Base-by-base conservation (phyloP, 2,797 vertebrate genomes). In the Nothura maculosa region DNA sequence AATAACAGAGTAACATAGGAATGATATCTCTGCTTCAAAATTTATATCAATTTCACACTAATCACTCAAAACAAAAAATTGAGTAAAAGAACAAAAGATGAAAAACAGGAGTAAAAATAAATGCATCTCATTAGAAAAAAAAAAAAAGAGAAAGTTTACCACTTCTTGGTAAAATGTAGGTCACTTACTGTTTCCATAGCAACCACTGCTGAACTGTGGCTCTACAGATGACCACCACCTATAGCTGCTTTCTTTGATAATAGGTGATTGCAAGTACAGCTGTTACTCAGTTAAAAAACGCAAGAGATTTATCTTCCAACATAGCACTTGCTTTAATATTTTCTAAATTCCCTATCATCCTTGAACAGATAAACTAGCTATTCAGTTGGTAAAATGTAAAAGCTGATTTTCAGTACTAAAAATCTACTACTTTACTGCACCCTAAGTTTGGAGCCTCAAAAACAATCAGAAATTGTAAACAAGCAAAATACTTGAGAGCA, bases 161-260 rank as follows among this genome's bases (percentile, higher is more conserved):
- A 89, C 34, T 87, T 83, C 93, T 94, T 87, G 81, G 43, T 43
- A 81, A 92, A 96, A 79, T 92, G 42, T 92, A 90, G 85, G 90
- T 96, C 85, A 95, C 52, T 67, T 82, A 86, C 5, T 4, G 73
- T 95, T 96, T 94, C 85, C 85, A 92, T 58, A 87, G 87, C 36
- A 96, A 92, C 77, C 60, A 95, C 38, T 84, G 75, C 66, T 87
- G 84, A 95, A 87, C 91, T 87, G 32, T 58, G 69, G 67, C 48
- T 96, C 91, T 76, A 67, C 57, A 82, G 75, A 34, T 94, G 80
- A 96, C 93, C 74, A 86, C n/a, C 82, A 64, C 30, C 92, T 94
- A 57, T 83, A 66, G 64, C 63, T 60, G 50, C 72, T 87, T 85
- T 82, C 38, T 28, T 85, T 86, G 47, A 38, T 76, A 87, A 52